Percentiles rank a stretch among this genome's conserved stretches.
Evolutionary conservation across 2,113 vertebrate species (phyloP).

Genomic region (Loxodonta africana): DNA sequence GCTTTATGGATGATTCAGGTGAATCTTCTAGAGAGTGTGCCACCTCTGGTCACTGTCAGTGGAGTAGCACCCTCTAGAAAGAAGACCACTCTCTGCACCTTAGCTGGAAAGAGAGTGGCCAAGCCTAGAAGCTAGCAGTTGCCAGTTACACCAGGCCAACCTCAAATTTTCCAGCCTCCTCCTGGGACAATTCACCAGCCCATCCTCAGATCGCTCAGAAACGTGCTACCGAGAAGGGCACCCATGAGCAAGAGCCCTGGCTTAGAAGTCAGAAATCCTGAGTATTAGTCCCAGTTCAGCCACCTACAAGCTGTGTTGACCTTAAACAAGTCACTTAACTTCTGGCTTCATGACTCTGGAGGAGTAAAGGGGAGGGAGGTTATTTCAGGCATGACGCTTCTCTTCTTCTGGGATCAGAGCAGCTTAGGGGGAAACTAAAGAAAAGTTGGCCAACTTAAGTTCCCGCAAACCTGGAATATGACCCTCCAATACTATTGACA

Average conservation of each 20-base stretch:
- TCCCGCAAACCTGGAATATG: background rate
- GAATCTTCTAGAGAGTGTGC: background rate
- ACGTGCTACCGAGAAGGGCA: background rate
- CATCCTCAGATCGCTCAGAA: background rate
- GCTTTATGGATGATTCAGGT: background rate
- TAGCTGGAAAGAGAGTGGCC: background rate
- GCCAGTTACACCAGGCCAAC: background rate
- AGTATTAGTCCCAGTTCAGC: background rate
- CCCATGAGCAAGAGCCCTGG: background rate
- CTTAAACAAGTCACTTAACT: background rate
- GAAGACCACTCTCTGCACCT: background rate
- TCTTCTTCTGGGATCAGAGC: constrained; percentile 19
- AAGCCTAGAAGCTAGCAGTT: background rate
- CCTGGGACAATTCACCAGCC: background rate
- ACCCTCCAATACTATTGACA: background rate
- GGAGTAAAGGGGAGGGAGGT: background rate
- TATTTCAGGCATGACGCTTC: background rate
- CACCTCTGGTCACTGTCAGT: background rate
- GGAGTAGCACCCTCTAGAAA: background rate
- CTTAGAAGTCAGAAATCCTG: background rate
- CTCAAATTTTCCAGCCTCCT: background rate
- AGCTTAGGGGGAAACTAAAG: background rate
- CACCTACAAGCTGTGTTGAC: background rate
- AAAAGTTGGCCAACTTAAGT: background rate
- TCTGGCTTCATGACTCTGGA: background rate